Conservation (phyloP, 2,888 invertebrate genomes). For the Limenitis camilla region DNA sequence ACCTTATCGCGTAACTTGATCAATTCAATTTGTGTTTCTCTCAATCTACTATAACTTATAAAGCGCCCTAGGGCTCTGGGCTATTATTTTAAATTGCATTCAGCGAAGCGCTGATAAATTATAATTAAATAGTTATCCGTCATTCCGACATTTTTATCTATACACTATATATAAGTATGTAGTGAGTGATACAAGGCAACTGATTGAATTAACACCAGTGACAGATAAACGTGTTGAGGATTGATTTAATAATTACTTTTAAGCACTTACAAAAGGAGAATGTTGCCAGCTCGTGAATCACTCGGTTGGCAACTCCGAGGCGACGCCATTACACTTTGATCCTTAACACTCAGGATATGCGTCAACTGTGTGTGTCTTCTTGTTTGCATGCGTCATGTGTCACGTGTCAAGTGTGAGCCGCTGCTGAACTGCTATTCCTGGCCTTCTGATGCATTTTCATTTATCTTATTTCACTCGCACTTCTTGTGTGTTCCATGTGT, state of each 20-base stretch:
- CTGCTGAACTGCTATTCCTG: conserved; percentile 3
- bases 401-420: too few relatives aligned
- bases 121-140: too few relatives aligned
- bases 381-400: neutral
- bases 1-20: too few relatives aligned
- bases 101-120: too few relatives aligned
- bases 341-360: conserved; percentile 6
- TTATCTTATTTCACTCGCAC: conserved; percentile 3
- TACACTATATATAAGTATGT: too few relatives aligned
- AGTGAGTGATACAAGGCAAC: neutral
- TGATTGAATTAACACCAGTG: neutral
- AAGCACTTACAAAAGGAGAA: too few relatives aligned
- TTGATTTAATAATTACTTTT: conserved; percentile 9
- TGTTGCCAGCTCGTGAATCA: too few relatives aligned
- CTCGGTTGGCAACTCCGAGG: neutral
- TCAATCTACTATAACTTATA: too few relatives aligned
- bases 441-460: neutral
- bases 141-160: too few relatives aligned
- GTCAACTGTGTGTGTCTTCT: neutral
- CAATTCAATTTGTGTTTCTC: too few relatives aligned
- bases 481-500: neutral
- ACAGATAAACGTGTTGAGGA: conserved; percentile 3
- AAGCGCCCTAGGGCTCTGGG: too few relatives aligned
- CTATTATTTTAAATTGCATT: too few relatives aligned
- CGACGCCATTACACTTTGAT: neutral